Base-by-base conservation (phyloP, 1,140 invertebrate genomes). In the Drosophila sechellia region DNA sequence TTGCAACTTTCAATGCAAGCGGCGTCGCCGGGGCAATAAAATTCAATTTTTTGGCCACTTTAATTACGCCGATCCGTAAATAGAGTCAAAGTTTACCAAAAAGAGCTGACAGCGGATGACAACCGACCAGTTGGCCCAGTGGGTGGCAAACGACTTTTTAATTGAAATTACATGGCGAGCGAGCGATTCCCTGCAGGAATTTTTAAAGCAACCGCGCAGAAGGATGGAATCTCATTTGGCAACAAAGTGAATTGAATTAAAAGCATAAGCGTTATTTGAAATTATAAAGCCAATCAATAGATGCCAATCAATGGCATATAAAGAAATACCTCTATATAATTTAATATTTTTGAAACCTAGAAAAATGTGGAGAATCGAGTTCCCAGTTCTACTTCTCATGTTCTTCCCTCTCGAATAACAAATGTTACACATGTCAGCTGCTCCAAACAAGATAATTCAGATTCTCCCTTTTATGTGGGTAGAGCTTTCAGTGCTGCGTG, bases 41-140 rank as follows among this genome's bases (percentile, higher is more conserved):
- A 71, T 70, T 71, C 52, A 71, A 70, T 71, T 70, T 69, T 70
- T 71, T 57, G 50, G 65, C 53, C 68, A 71, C 68, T 57, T 71
- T 71, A 70, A 71, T 71, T 70, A 70, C 68, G 52, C 53, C 42
- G 43, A 71, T 71, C 68, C 68, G 52, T 70, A 68, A 68, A 68
- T 66, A 70, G 66, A 70, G 52, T 71, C 50, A 70, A 71, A 71
- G 64, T 70, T 71, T 42, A 57, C 68, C 64, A 46, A 48, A 48
- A 70, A 48, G 17, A 54, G 46, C 39, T 52, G 46, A 68, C 64
- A 52, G 60, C 37, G 46, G 15, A 53, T 53, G 64, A 56, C 66
- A 70, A 69, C 42, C 50, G 52, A 57, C 17, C 20, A 13, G 27
- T 35, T 55, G 35, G 35, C 68, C 35, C 68, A 70, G 68, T 71